Conservation (phyloP, 2,113 vertebrate species). For the Furnarius figulus region DNA sequence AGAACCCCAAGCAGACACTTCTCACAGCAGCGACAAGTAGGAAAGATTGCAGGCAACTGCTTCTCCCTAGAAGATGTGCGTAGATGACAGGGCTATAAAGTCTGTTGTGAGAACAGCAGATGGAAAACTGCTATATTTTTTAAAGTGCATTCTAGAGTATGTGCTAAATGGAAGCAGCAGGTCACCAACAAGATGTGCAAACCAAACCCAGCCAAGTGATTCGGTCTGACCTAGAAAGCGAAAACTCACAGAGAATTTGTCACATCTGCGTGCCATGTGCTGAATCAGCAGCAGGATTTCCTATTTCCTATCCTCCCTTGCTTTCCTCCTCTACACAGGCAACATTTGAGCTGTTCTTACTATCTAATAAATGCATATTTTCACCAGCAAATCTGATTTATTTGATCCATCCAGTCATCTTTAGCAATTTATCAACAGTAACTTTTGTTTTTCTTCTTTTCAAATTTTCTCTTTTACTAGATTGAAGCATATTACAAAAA, state of each 20-base stretch:
- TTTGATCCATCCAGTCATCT: neutral
- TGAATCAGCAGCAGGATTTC: neutral
- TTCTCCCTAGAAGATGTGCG: neutral
- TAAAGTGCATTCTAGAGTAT: neutral
- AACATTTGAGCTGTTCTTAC: neutral
- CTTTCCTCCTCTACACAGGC: neutral
- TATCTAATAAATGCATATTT: neutral
- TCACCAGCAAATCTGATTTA: neutral
- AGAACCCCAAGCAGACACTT: neutral
- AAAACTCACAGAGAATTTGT: neutral
- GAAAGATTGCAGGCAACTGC: neutral
- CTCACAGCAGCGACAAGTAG: neutral
- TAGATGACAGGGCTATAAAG: neutral
- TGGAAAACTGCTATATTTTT: neutral
- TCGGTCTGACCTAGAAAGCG: conserved; percentile 8
- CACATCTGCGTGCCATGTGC: neutral
- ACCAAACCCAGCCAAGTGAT: conserved; percentile 22
- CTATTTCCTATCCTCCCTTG: neutral
- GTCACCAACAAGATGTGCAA: conserved; percentile 9
- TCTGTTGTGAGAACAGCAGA: conserved; percentile 23
- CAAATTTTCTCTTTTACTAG: neutral
- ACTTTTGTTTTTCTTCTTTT: neutral
- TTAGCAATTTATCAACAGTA: neutral
- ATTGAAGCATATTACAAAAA: neutral
- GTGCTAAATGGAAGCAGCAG: conserved; percentile 34